A percentile compares a stretch with the other conserved stretches of the same genome.
Evolutionary conservation across 2,113 vertebrate genomes (phyloP).

Genomic region (Vulpes ferrilata): DNA sequence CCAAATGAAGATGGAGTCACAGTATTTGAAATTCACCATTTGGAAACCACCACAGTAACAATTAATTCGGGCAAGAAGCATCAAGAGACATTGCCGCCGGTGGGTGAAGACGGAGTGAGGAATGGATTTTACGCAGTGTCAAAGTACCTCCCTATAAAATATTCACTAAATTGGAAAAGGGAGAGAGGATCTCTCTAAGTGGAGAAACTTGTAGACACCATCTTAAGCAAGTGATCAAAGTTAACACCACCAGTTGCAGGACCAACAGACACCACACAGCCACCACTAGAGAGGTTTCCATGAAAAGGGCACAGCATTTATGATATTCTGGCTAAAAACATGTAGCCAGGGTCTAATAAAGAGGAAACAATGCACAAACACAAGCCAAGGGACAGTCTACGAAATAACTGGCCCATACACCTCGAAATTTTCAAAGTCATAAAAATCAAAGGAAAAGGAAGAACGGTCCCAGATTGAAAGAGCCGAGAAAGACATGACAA

Average conservation of each 20-base stretch:
- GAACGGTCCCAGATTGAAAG: not conserved
- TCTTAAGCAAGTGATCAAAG: not conserved
- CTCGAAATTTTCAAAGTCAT: not conserved
- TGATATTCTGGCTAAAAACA: not conserved
- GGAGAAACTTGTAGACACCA: not conserved
- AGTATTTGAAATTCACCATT: not conserved
- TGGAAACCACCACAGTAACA: not conserved
- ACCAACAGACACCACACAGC: not conserved
- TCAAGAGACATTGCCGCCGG: not conserved
- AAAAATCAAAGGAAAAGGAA: constrained; percentile 25
- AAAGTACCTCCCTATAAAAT: not conserved
- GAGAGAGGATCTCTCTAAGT: not conserved
- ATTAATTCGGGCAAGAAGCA: not conserved
- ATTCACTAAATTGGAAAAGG: not conserved
- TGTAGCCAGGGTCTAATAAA: not conserved
- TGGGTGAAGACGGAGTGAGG: not conserved
- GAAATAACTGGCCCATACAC: not conserved
- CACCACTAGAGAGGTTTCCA: not conserved
- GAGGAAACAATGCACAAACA: not conserved
- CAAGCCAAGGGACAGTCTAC: not conserved
- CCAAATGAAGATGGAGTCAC: not conserved
- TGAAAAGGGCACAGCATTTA: not conserved
- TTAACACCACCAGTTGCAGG: not conserved
- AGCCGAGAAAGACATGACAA: too few relatives aligned
- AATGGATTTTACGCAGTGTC: not conserved